Evolutionary conservation across 2,888 invertebrate species (phyloP).

Genomic region (Alitta virens): DNA sequence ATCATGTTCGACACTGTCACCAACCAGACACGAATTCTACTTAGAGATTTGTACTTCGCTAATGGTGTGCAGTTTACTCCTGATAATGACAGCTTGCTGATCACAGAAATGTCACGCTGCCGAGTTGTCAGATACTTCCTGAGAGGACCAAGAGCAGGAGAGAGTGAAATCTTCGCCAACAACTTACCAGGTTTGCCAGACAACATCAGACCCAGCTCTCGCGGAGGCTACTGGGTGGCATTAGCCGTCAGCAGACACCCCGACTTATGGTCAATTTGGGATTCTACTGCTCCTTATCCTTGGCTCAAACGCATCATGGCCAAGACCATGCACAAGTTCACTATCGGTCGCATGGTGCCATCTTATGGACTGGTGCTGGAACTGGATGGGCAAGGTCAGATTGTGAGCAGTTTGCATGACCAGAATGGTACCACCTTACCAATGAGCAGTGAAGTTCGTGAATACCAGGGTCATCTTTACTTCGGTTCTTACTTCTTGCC

Average conservation of each 20-base stretch:
- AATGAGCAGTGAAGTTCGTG: constrained; percentile 49
- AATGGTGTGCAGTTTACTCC: constrained; percentile 84
- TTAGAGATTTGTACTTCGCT: constrained; percentile 77
- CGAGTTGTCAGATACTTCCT: constrained; percentile 66
- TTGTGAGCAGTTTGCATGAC: constrained; percentile 24
- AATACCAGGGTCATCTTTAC: constrained; percentile 48
- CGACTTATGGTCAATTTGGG: constrained; percentile 11
- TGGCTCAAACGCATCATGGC: constrained; percentile 23
- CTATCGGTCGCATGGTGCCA: not conserved
- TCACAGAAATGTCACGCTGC: constrained; percentile 5
- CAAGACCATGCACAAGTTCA: constrained; percentile 3
- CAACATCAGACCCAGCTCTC: constrained; percentile 61
- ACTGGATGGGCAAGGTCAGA: constrained; percentile 20
- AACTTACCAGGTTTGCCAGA: constrained; percentile 69
- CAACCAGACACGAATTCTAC: constrained; percentile 72
- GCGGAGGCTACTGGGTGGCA: constrained; percentile 57
- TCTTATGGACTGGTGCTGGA: constrained; percentile 12
- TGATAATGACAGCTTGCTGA: constrained; percentile 64
- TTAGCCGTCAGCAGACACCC: constrained; percentile 33
- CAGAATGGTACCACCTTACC: constrained; percentile 7
- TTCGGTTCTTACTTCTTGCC: constrained; percentile 50
- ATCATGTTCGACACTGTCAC: constrained; percentile 77
- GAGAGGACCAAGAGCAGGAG: constrained; percentile 76
- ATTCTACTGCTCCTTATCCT: constrained; percentile 15
- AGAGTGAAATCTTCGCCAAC: constrained; percentile 75